Evolutionary conservation across 2,797 vertebrate genomes (phyloP).

Genomic region (Paratrypauchen microcephalus): DNA sequence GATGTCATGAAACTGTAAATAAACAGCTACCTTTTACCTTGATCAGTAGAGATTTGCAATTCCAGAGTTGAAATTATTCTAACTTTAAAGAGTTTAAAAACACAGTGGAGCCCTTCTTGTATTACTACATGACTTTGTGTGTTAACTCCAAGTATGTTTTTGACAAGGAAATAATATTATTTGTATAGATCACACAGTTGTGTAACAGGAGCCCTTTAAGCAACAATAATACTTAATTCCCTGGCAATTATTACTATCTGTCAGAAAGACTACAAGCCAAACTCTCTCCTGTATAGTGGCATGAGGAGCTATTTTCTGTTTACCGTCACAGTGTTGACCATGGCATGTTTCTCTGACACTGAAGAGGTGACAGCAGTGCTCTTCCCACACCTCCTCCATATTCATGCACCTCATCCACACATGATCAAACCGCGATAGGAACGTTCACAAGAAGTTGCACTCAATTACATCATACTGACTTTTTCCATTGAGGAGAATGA

Average conservation of each 20-base stretch:
- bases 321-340: neutral
- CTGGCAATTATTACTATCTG: neutral
- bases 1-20: too few species aligned
- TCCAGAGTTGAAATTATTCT: too few species aligned
- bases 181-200: too few species aligned
- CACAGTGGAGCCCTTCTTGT: too few species aligned
- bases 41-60: too few species aligned
- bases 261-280: neutral
- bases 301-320: neutral
- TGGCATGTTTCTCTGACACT: neutral
- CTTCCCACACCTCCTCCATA: slow-evolving; percentile 21
- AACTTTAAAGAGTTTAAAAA: too few species aligned
- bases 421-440: slow-evolving; percentile 12
- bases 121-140: too few species aligned
- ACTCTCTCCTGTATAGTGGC: neutral
- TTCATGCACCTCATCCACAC: slow-evolving; percentile 12
- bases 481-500: slow-evolving; percentile 12
- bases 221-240: neutral
- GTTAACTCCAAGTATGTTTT: too few species aligned
- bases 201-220: too few species aligned
- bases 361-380: neutral
- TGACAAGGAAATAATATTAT: too few species aligned
- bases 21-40: too few species aligned
- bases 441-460: slow-evolving; percentile 32
- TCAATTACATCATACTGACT: slow-evolving; percentile 39